phyloP scores from a whole-genome alignment of 2,888 invertebrate genomes.

The Cynaeus angustus region DNA sequence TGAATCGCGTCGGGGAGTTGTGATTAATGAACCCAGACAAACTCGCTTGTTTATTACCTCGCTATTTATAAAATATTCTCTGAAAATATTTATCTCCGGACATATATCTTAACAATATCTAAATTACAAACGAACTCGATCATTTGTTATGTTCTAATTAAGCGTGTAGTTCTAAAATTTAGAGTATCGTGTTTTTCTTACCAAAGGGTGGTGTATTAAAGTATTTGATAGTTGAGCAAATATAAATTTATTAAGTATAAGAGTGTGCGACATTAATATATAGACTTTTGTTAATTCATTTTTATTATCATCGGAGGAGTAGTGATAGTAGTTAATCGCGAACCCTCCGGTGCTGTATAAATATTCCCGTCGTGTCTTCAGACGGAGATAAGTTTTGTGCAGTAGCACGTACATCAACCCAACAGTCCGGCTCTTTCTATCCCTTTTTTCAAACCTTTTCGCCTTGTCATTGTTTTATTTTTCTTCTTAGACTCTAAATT shows the following conservation, averaged over 20 bases:
- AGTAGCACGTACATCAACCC: conserved; percentile 53
- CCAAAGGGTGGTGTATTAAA: conserved; percentile 64
- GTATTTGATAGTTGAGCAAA: conserved; percentile 65
- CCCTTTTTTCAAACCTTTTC: conserved; percentile 50
- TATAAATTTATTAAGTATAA: conserved; percentile 70
- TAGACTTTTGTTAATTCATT: conserved; percentile 70
- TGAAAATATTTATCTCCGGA: conserved; percentile 47
- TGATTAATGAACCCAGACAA: conserved; percentile 55
- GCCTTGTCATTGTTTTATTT: conserved; percentile 52
- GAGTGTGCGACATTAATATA: conserved; percentile 68
- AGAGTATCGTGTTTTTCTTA: conserved; percentile 56
- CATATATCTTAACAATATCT: conserved; percentile 47
- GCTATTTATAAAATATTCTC: conserved; percentile 49
- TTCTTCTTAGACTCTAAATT: conserved; percentile 46
- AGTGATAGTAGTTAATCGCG: conserved; percentile 65
- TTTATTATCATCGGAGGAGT: conserved; percentile 70
- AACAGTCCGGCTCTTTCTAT: conserved; percentile 51
- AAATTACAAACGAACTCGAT: conserved; percentile 27
- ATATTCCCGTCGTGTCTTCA: conserved; percentile 74
- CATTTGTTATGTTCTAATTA: not conserved
- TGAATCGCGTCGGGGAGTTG: conserved; percentile 56
- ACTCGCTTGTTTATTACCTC: conserved; percentile 54
- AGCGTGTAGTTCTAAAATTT: too few relatives aligned
- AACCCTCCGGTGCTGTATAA: conserved; percentile 72
- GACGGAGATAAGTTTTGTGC: conserved; percentile 59